phyloP scores from a whole-genome alignment of 1,140 invertebrate genomes.

The Cephus cinctus region DNA sequence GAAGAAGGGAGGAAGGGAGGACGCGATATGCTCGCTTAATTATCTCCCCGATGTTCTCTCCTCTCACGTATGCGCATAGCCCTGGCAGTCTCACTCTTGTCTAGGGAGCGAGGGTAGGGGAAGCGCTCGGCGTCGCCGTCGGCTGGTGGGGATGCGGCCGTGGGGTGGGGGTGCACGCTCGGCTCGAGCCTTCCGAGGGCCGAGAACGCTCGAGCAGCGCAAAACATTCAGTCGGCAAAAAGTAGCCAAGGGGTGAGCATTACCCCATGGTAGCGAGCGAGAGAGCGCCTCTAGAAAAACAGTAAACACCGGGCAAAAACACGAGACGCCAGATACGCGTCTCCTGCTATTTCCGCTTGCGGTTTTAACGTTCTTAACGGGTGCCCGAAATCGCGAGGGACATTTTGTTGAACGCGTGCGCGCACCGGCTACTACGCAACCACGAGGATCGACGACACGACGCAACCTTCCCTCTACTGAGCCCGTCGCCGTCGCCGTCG shows the following conservation, averaged over 20 bases:
- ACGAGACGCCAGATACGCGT: too few species aligned
- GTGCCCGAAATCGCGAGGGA: too few species aligned
- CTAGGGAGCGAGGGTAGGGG: slow-evolving; percentile 16
- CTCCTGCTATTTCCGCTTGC: too few species aligned
- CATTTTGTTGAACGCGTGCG: too few species aligned
- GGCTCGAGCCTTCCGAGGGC: slow-evolving; percentile 10
- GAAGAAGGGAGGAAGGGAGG: slow-evolving; percentile 18
- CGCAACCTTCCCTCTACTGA: too few species aligned
- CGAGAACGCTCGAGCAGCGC: slow-evolving; percentile 40
- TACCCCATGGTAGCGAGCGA: slow-evolving; percentile 32
- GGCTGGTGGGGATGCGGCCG: slow-evolving; percentile 3
- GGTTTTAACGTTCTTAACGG: too few species aligned
- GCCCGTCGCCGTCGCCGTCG: too few species aligned
- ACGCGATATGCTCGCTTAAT: slow-evolving; percentile 50
- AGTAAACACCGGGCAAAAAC: slow-evolving; percentile 1
- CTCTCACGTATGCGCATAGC: slow-evolving; percentile 30
- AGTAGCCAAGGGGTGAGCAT: slow-evolving; percentile 57
- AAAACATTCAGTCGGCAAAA: slow-evolving; percentile 60
- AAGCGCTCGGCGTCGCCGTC: slow-evolving; percentile 25
- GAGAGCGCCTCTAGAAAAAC: slow-evolving; percentile 2
- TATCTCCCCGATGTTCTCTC: slow-evolving; percentile 45
- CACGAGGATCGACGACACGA: too few species aligned
- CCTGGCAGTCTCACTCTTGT: slow-evolving; percentile 21
- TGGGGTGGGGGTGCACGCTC: slow-evolving; percentile 32
- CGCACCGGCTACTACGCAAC: too few species aligned